Percentiles rank a stretch among this genome's conserved stretches.
Conservation (phyloP, 1,140 invertebrate species). For the Varroa destructor region DNA sequence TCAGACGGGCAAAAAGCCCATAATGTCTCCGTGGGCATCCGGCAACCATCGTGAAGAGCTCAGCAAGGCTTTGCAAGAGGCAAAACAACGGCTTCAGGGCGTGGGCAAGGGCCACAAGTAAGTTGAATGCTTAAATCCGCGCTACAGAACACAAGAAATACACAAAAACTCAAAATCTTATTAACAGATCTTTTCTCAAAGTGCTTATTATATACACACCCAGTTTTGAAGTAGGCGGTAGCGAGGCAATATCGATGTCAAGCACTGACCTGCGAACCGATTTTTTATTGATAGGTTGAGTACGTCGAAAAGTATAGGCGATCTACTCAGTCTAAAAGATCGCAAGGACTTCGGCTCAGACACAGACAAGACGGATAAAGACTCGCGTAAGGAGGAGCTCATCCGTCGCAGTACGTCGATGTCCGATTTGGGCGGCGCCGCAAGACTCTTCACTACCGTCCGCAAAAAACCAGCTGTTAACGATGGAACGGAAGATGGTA, state of each 20-base stretch:
- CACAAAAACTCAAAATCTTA: background rate
- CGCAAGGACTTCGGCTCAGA: conserved; percentile 25
- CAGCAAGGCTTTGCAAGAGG: conserved; percentile 58
- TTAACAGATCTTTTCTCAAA: too few species aligned
- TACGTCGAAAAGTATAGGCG: conserved; percentile 65
- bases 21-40: conserved; percentile 21
- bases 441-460: conserved; percentile 22
- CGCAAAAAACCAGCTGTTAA: conserved; percentile 20
- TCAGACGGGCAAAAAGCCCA: conserved; percentile 32
- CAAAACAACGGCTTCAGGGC: conserved; percentile 69
- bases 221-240: conserved; percentile 3
- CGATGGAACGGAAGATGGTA: background rate
- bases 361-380: conserved; percentile 47
- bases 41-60: conserved; percentile 63
- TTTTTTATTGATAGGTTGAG: conserved; percentile 48
- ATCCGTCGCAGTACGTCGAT: conserved; percentile 37
- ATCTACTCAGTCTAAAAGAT: conserved; percentile 43
- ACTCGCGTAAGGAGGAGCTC: conserved; percentile 35
- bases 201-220: background rate
- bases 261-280: background rate
- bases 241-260: background rate
- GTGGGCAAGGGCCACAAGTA: conserved; percentile 47
- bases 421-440: conserved; percentile 26
- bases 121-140: conserved; percentile 18
- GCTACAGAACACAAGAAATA: conserved; percentile 8